phyloP scores from a whole-genome alignment of 2,888 invertebrate species.

The Prostheceraeus crozeri region DNA sequence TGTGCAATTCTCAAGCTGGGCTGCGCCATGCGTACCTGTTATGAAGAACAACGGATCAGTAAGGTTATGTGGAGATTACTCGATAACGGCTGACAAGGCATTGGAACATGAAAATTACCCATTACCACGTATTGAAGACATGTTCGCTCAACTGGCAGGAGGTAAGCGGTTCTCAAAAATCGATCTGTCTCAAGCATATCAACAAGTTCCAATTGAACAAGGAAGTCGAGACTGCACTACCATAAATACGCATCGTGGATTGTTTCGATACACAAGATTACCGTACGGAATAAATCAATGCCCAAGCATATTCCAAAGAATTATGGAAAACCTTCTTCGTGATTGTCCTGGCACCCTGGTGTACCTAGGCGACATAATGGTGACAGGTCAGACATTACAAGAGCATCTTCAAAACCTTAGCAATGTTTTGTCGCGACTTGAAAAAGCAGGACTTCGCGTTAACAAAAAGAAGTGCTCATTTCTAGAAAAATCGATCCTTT shows the following conservation, averaged over 20 bases:
- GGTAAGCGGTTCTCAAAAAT: conserved; percentile 20
- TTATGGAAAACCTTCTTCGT: conserved; percentile 21
- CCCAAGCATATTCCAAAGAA: not conserved
- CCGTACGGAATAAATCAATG: conserved; percentile 1
- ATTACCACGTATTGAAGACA: conserved; percentile 16
- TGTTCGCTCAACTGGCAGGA: conserved; percentile 19
- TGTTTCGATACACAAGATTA: conserved; percentile 14
- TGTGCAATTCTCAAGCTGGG: not conserved
- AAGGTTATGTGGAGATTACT: conserved; percentile 9
- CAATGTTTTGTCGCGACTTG: not conserved
- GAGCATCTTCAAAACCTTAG: conserved; percentile 35
- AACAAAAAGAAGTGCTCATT: conserved; percentile 20
- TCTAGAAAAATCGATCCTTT: conserved; percentile 20
- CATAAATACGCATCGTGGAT: conserved; percentile 14
- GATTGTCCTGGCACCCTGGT: conserved; percentile 24
- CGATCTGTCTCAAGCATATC: conserved; percentile 23
- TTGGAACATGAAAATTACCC: conserved; percentile 1
- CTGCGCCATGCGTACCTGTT: conserved; percentile 7
- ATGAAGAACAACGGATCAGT: not conserved
- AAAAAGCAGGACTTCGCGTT: not conserved
- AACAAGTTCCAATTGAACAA: not conserved
- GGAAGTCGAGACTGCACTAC: conserved; percentile 5
- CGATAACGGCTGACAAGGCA: not conserved
- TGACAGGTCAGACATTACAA: conserved; percentile 25
- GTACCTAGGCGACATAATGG: conserved; percentile 30